Evolutionary conservation across 2,888 invertebrate species (phyloP).

Genomic region (Galerucella nymphaeae): DNA sequence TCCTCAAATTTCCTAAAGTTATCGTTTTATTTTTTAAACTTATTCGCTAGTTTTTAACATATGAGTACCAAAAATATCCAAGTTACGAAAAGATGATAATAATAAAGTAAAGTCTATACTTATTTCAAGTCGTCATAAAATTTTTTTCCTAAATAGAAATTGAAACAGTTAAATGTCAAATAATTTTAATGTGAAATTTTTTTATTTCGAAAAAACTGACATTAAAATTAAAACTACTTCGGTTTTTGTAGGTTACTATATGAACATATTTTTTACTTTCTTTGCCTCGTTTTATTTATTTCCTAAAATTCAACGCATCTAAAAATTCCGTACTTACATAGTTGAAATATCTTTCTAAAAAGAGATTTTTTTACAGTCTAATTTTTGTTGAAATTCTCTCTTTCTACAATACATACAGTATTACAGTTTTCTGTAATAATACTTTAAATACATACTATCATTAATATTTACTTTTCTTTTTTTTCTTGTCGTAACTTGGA

Average conservation of each 20-base stretch:
- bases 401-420: background rate
- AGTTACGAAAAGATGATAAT: conserved; percentile 13
- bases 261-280: too few relatives aligned
- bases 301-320: background rate
- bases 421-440: too few relatives aligned
- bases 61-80: conserved; percentile 37
- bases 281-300: too few relatives aligned
- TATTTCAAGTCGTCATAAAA: background rate
- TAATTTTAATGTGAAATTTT: too few relatives aligned
- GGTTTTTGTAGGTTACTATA: too few relatives aligned
- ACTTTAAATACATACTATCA: too few relatives aligned
- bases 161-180: too few relatives aligned
- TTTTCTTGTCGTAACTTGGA: conserved; percentile 34
- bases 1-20: conserved; percentile 23
- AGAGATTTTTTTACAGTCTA: background rate
- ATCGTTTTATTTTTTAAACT: conserved; percentile 23
- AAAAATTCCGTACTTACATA: background rate
- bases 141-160: too few relatives aligned
- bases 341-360: background rate
- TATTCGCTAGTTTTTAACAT: conserved; percentile 28
- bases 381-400: background rate
- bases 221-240: too few relatives aligned
- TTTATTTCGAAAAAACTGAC: too few relatives aligned
- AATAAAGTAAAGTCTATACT: background rate
- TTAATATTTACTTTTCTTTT: background rate